Evolutionary conservation across 2,113 vertebrate genomes (phyloP).

Genomic region (Pterocles gutturalis): DNA sequence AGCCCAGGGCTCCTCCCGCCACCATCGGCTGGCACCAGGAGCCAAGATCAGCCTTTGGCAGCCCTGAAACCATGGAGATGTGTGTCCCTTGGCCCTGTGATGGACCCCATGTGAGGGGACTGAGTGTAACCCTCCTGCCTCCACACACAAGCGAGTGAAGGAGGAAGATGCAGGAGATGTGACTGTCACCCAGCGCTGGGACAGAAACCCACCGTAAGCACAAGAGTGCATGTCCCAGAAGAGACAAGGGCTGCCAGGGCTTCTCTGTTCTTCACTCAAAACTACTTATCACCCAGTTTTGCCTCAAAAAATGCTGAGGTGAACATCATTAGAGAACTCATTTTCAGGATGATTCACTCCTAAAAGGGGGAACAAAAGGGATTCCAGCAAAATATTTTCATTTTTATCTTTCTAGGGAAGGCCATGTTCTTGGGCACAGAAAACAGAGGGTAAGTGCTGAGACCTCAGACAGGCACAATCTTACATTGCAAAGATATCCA

Average conservation of each 20-base stretch:
- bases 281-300: background rate
- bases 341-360: background rate
- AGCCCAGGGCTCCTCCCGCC: background rate
- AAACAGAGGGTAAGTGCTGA: background rate
- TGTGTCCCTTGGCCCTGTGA: fast-evolving
- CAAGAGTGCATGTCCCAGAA: background rate
- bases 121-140: background rate
- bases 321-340: background rate
- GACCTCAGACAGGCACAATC: background rate
- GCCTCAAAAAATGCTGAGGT: background rate
- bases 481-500: background rate
- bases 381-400: background rate
- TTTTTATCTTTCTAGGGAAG: slow-evolving; percentile 11
- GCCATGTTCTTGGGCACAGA: background rate
- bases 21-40: background rate
- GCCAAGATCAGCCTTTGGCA: background rate
- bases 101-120: background rate
- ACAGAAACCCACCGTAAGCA: fast-evolving
- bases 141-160: background rate
- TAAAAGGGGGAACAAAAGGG: background rate
- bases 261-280: background rate
- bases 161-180: background rate
- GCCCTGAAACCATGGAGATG: background rate
- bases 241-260: background rate
- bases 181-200: background rate